Evolutionary conservation across 2,888 invertebrate genomes (phyloP), one percentile per base, ranked within the genome.

Genomic region (Dicyrtoma fusca): DNA sequence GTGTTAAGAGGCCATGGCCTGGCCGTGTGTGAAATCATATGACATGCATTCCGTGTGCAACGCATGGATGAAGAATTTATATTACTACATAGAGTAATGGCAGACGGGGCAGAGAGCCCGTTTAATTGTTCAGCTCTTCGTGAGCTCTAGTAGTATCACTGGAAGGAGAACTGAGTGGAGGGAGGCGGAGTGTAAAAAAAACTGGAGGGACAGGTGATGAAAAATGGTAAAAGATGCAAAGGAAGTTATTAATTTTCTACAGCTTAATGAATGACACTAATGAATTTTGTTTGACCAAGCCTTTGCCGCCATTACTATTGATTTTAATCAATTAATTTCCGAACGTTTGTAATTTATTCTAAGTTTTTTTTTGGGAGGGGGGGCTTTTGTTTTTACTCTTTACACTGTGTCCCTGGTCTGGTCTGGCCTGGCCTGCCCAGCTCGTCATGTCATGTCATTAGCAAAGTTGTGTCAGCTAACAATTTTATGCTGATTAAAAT

Each of bases 171-270:
- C 4, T 49, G 3, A 17, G 49, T 13, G 5, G 49, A 49, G 5
- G 3, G 49, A 49, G 49, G 19, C 11, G 5, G 51, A 51, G 51
- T n/a, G 57, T 21, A 5, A 51, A 51, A 19, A n/a, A 26, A 21
- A 17, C 11, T 5, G 34, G 25, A 53, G 57, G 34, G 34, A 44
- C 68, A 68, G 68, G 68, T 68, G 68, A 57, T 68, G 68, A 68
- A 57, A 68, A 68, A 68, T 68, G 34, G 61, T 14, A 21, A 21
- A 66, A 21, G 14, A 57, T 42, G 55, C 17, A 68, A 45, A 57
- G 68, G 68, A 68, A 68, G 68, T 68, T 68, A 68, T 68, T 57
- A 45, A 68, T 68, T 68, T 68, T 57, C 1, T 68, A 10, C 64
- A 23, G 17, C 19, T 68, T 68, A 68, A 68, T 68, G 55, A 59